Conservation (phyloP, 2,888 invertebrate genomes). For the Stegophylla sp. region DNA sequence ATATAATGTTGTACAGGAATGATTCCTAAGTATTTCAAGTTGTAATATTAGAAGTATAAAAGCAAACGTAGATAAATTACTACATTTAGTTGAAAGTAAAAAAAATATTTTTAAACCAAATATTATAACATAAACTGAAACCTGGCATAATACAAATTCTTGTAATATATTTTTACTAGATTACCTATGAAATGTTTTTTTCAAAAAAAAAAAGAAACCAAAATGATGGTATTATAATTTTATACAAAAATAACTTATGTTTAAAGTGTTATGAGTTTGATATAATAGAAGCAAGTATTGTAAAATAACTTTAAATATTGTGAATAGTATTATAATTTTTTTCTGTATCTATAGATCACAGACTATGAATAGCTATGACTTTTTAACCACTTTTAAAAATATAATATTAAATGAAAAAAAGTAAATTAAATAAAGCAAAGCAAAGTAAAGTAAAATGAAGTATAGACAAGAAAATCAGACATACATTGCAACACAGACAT, state of each 20-base stretch:
- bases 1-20: background rate
- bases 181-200: constrained; percentile 1
- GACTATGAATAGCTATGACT: background rate
- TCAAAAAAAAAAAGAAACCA: constrained; percentile 14
- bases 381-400: constrained; percentile 16
- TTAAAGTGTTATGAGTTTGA: constrained; percentile 4
- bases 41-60: constrained; percentile 24
- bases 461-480: too few species aligned
- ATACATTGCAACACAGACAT: too few species aligned
- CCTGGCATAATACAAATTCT: constrained; percentile 16
- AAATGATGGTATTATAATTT: constrained; percentile 7
- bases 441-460: too few species aligned
- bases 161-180: background rate
- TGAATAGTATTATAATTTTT: background rate
- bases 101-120: too few species aligned
- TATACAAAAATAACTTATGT: background rate
- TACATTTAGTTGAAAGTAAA: constrained; percentile 20
- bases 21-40: background rate
- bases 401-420: constrained; percentile 15
- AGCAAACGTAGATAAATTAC: constrained; percentile 4
- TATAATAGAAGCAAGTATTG: background rate
- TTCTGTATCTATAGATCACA: constrained; percentile 1
- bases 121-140: constrained; percentile 23
- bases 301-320: background rate
- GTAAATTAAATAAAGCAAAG: too few species aligned